Evolutionary conservation across 1,140 invertebrate genomes (phyloP).

Genomic region (Ceratina australensis): DNA sequence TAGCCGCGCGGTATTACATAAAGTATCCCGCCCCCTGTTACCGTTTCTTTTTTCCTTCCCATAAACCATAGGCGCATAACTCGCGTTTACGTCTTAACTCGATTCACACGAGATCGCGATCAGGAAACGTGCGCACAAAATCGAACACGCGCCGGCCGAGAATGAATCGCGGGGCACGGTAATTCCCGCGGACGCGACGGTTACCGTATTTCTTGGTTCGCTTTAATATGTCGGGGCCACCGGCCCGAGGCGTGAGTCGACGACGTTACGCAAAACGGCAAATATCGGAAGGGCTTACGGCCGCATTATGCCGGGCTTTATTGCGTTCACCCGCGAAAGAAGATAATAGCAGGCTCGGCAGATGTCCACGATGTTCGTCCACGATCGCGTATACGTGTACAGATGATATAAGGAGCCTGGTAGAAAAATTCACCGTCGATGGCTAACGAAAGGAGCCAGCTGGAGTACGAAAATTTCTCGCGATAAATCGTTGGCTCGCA

Average conservation of each 20-base stretch:
- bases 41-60: neutral
- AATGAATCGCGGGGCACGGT: too few species aligned
- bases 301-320: slow-evolving; percentile 75
- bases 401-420: neutral
- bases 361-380: slow-evolving; percentile 73
- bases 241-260: slow-evolving; percentile 59
- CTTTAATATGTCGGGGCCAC: slow-evolving; percentile 75
- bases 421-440: slow-evolving; percentile 6
- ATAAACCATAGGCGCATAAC: slow-evolving; percentile 1
- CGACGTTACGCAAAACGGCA: slow-evolving; percentile 75
- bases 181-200: slow-evolving; percentile 1
- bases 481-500: slow-evolving; percentile 2
- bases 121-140: neutral
- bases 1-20: slow-evolving; percentile 35
- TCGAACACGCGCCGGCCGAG: neutral
- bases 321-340: slow-evolving; percentile 59
- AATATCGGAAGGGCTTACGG: slow-evolving; percentile 76
- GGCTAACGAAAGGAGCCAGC: slow-evolving; percentile 12
- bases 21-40: slow-evolving; percentile 11
- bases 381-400: slow-evolving; percentile 46
- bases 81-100: slow-evolving; percentile 22
- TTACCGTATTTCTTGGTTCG: slow-evolving; percentile 71
- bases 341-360: slow-evolving; percentile 54
- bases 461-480: slow-evolving; percentile 14
- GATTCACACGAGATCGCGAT: slow-evolving; percentile 33